Conservation (phyloP, 2,797 vertebrate genomes). For the Melanotaenia nigrans region DNA sequence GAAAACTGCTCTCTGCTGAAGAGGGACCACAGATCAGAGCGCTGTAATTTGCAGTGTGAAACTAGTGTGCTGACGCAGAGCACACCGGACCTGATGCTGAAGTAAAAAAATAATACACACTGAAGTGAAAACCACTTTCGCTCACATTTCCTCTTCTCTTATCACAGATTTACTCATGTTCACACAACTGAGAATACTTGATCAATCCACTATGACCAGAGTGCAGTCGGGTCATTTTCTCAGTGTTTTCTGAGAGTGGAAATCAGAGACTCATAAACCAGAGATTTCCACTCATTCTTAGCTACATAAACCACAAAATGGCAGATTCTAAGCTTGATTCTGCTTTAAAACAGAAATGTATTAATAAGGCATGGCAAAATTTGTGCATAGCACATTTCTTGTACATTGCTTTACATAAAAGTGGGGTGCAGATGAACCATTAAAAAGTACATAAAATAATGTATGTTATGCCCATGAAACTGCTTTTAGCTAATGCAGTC, state of each 20-base stretch:
- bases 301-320: not conserved
- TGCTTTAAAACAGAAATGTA: not conserved
- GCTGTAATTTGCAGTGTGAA: conserved; percentile 42
- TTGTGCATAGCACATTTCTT: not conserved
- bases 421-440: no score
- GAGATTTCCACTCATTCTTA: no score
- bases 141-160: conserved; percentile 55
- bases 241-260: not conserved
- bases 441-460: no score
- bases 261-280: not conserved
- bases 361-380: not conserved
- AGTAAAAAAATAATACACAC: conserved; percentile 1
- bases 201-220: not conserved
- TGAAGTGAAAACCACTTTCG: conserved; percentile 53
- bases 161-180: not conserved
- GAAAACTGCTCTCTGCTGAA: conserved; percentile 63
- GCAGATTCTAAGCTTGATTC: not conserved
- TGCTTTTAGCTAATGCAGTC: no score
- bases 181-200: not conserved
- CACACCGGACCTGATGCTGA: conserved; percentile 21
- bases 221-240: not conserved
- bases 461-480: no score
- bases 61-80: conserved; percentile 36
- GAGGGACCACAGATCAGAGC: conserved; percentile 49
- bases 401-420: not conserved